Conservation (phyloP, 2,888 invertebrate species). For the Drosophila niveifrons region DNA sequence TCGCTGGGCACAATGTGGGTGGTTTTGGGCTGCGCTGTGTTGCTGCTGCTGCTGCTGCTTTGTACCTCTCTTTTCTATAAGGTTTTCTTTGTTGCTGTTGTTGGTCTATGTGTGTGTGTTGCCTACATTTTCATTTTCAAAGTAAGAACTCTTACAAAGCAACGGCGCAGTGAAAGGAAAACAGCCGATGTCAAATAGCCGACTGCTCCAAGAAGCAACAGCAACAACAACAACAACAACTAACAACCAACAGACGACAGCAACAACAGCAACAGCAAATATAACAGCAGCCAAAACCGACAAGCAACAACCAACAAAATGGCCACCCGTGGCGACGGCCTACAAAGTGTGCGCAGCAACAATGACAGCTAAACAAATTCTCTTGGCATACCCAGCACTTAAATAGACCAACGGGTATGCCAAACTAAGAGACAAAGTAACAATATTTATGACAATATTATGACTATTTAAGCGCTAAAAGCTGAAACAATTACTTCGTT, state of each 20-base stretch:
- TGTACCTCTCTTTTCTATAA: slow-evolving; percentile 19
- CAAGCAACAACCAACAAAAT: slow-evolving; percentile 10
- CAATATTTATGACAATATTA: too few species aligned
- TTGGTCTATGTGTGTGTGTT: not conserved
- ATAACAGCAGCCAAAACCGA: too few species aligned
- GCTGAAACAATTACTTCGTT: too few species aligned
- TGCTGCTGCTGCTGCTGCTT: slow-evolving; percentile 17
- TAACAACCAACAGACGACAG: slow-evolving; percentile 3
- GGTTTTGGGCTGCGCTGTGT: not conserved
- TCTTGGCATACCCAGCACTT: slow-evolving; percentile 5
- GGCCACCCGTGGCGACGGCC: slow-evolving; percentile 32
- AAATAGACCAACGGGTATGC: not conserved
- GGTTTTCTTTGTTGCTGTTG: slow-evolving; percentile 16
- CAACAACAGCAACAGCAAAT: not conserved
- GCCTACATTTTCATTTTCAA: slow-evolving; percentile 25
- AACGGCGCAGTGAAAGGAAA: slow-evolving; percentile 16
- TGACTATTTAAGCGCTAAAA: too few species aligned
- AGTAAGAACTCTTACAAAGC: slow-evolving; percentile 48
- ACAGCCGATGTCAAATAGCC: slow-evolving; percentile 52
- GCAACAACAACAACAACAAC: slow-evolving; percentile 28
- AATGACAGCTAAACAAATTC: not conserved
- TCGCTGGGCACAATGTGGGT: slow-evolving; percentile 50
- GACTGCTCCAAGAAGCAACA: slow-evolving; percentile 38
- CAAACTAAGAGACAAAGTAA: not conserved
- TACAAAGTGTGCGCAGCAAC: slow-evolving; percentile 6